Percentiles rank a stretch among this genome's conserved stretches.
Conservation (phyloP, 2,888 invertebrate species). For the Resseliella maxima region DNA sequence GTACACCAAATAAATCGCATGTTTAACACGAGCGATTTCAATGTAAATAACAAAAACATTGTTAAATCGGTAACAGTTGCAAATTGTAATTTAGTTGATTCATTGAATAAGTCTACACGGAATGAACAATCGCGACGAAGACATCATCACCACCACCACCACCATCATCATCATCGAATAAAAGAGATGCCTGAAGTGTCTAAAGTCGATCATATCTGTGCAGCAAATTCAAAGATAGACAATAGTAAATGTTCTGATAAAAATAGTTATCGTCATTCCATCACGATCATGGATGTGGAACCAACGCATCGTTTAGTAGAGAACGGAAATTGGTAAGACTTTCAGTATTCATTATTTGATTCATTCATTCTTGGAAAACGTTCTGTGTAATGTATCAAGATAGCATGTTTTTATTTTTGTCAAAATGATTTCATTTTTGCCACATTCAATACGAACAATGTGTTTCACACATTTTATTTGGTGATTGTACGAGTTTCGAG, state of each 20-base stretch:
- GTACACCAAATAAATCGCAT: conserved; percentile 62
- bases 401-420: background rate
- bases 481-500: background rate
- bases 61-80: background rate
- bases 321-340: conserved; percentile 47
- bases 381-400: background rate
- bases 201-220: background rate
- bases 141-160: conserved; percentile 34
- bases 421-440: conserved; percentile 7
- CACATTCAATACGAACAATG: background rate
- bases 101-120: background rate
- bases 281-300: background rate
- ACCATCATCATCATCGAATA: conserved; percentile 30
- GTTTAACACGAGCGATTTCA: conserved; percentile 58
- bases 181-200: background rate
- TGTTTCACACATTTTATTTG: background rate
- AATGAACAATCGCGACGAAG: background rate
- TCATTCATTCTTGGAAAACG: conserved; percentile 4
- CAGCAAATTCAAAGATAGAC: background rate
- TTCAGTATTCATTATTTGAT: background rate
- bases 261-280: conserved; percentile 45
- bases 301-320: conserved; percentile 30
- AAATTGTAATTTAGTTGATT: background rate
- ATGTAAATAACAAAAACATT: background rate
- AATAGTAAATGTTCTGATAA: conserved; percentile 13